A percentile compares a stretch with the other conserved stretches of the same genome.
Conservation (phyloP, 2,113 vertebrate species). For the Hassar affinis region DNA sequence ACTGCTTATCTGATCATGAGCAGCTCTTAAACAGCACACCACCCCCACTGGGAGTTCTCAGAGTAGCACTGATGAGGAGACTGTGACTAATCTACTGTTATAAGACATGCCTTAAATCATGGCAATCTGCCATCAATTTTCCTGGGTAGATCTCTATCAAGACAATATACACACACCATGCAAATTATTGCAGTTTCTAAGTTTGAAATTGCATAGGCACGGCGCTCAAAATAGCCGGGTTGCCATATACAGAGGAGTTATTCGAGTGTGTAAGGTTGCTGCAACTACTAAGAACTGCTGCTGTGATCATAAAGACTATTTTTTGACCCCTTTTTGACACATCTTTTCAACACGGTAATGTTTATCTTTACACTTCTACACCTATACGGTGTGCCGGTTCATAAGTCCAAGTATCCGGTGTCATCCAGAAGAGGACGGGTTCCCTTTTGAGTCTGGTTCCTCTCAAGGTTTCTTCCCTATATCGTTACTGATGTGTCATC, state of each 20-base stretch:
- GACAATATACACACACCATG: background rate
- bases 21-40: constrained; percentile 12
- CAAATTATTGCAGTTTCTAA: background rate
- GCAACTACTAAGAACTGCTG: background rate
- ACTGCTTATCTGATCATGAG: constrained; percentile 20
- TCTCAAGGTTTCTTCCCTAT: background rate
- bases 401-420: background rate
- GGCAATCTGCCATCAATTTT: constrained; percentile 19
- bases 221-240: background rate
- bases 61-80: constrained; percentile 3
- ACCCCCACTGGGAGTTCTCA: constrained; percentile 13
- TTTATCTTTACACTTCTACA: background rate
- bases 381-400: background rate
- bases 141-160: background rate
- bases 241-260: background rate
- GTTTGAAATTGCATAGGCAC: background rate
- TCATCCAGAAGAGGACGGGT: background rate
- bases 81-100: constrained; percentile 26
- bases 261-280: background rate
- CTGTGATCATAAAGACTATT: background rate
- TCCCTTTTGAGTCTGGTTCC: background rate
- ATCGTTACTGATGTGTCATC: too few species aligned
- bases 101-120: constrained; percentile 9
- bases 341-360: background rate
- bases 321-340: background rate